Conservation (phyloP, 2,113 vertebrate species). For the Barnardius zonarius region DNA sequence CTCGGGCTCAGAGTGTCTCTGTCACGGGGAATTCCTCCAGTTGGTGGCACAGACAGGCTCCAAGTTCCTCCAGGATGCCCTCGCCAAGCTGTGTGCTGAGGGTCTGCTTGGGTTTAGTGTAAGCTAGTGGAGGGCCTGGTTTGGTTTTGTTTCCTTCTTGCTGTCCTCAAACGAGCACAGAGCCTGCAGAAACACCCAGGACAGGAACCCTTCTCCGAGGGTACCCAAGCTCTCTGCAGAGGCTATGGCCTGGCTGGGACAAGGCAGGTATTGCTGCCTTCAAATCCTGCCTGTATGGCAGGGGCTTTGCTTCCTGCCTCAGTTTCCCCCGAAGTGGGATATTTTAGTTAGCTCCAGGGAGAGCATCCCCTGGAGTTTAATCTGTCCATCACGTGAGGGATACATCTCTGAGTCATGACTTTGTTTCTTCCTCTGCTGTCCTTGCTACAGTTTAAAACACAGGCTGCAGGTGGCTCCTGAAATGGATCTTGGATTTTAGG, state of each 20-base stretch:
- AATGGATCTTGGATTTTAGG: not conserved
- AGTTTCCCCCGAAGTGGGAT: not conserved
- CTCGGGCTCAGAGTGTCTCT: not conserved
- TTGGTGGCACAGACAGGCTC: not conserved
- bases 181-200: not conserved
- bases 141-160: not conserved
- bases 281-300: not conserved
- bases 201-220: not conserved
- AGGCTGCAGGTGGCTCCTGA: not conserved
- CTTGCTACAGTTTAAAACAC: not conserved
- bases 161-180: not conserved
- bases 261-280: not conserved
- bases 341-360: not conserved
- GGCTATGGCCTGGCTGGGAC: not conserved
- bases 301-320: not conserved
- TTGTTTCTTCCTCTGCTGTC: not conserved
- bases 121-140: not conserved
- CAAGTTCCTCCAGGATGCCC: not conserved
- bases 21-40: not conserved
- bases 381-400: not conserved
- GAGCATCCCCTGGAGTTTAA: not conserved
- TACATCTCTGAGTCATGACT: not conserved
- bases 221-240: not conserved
- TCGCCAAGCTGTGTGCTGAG: not conserved
- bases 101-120: not conserved